Evolutionary conservation across 2,113 vertebrate species (phyloP).

Genomic region (Erythrocercus mccallii): DNA sequence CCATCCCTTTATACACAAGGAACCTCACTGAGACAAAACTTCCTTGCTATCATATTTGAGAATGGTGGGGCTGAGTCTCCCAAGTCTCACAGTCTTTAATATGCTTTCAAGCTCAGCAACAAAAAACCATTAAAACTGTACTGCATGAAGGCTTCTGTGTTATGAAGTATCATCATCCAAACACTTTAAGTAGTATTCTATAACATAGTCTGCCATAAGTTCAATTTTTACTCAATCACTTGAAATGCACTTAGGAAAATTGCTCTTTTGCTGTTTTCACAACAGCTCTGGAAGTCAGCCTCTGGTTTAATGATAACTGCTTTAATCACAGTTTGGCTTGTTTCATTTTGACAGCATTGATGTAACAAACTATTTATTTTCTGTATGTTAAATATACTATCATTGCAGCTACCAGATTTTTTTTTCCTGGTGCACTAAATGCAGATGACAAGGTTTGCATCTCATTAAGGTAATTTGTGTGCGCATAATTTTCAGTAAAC

Average conservation of each 20-base stretch:
- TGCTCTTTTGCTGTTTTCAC: slow-evolving; percentile 68
- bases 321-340: slow-evolving; percentile 68
- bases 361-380: slow-evolving; percentile 70
- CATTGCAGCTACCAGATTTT: slow-evolving; percentile 31
- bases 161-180: slow-evolving; percentile 61
- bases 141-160: slow-evolving; percentile 33
- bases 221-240: slow-evolving; percentile 66
- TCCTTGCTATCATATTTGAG: not conserved
- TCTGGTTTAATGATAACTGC: slow-evolving; percentile 63
- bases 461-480: slow-evolving; percentile 70
- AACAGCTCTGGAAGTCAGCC: slow-evolving; percentile 63
- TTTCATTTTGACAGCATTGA: slow-evolving; percentile 66
- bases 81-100: not conserved
- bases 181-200: slow-evolving; percentile 51
- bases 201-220: slow-evolving; percentile 47
- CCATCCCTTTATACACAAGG: not conserved
- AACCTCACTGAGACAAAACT: not conserved
- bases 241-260: slow-evolving; percentile 70
- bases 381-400: slow-evolving; percentile 52
- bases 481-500: slow-evolving; percentile 56
- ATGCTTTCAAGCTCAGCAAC: slow-evolving; percentile 7
- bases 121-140: slow-evolving; percentile 32
- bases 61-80: not conserved
- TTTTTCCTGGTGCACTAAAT: slow-evolving; percentile 21
- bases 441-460: slow-evolving; percentile 49